Conservation (phyloP, 2,113 vertebrate genomes). For the Spea bombifrons region DNA sequence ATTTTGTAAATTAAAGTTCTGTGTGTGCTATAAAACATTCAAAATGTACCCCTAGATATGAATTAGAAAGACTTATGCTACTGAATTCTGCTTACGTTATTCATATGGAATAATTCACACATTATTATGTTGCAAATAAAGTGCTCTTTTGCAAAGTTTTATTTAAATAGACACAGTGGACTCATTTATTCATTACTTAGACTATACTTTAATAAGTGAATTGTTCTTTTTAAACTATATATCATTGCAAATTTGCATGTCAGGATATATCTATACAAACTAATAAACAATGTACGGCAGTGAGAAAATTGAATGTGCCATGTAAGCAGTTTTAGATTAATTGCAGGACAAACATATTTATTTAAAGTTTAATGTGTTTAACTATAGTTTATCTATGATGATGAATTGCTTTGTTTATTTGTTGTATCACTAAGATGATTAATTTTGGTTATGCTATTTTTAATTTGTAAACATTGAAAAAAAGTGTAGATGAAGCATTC, state of each 20-base stretch:
- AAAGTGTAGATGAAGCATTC: neutral
- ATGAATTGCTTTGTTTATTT: neutral
- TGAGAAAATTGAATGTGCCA: neutral
- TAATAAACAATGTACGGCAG: constrained; percentile 13
- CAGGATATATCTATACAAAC: constrained; percentile 18
- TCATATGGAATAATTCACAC: constrained; percentile 39
- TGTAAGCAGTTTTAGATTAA: neutral
- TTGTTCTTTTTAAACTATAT: constrained; percentile 31
- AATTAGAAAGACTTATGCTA: constrained; percentile 30
- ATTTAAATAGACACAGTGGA: constrained; percentile 32
- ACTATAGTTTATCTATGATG: neutral
- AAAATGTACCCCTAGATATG: constrained; percentile 37
- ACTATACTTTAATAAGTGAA: constrained; percentile 33
- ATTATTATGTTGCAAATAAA: constrained; percentile 38
- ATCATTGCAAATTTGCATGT: constrained; percentile 36
- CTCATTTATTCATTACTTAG: constrained; percentile 36
- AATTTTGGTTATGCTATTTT: neutral
- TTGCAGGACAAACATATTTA: constrained; percentile 6
- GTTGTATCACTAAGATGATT: neutral
- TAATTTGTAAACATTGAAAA: neutral
- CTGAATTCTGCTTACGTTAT: constrained; percentile 30
- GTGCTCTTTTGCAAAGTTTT: constrained; percentile 28
- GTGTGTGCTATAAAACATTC: constrained; percentile 37
- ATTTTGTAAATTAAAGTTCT: constrained; percentile 32
- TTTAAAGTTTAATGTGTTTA: neutral